Conservation (phyloP, 2,888 invertebrate species). For the Polylopha cassiicola region DNA sequence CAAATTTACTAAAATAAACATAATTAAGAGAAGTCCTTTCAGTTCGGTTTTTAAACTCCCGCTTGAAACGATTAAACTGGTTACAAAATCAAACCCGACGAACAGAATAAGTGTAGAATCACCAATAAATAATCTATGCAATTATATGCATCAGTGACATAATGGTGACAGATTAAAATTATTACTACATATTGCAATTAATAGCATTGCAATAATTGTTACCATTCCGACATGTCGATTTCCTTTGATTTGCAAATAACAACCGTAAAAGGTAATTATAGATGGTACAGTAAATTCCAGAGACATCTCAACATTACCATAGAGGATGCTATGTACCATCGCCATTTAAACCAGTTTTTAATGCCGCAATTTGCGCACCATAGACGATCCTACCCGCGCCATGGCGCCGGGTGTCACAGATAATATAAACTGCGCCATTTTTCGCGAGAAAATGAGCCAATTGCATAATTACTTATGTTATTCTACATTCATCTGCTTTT, state of each 20-base stretch:
- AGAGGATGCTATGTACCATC: slow-evolving; percentile 2
- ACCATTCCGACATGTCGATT: slow-evolving; percentile 9
- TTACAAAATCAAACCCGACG: no score
- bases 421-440: slow-evolving; percentile 25
- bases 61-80: no score
- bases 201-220: slow-evolving; percentile 6
- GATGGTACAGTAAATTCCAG: slow-evolving; percentile 1
- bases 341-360: slow-evolving; percentile 10
- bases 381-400: slow-evolving; percentile 27
- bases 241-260: slow-evolving; percentile 4
- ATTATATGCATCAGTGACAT: slow-evolving; percentile 5
- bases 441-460: slow-evolving; percentile 23
- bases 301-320: slow-evolving; percentile 10
- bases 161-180: slow-evolving; percentile 7
- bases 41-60: no score
- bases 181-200: slow-evolving; percentile 1
- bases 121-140: not conserved
- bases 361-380: slow-evolving; percentile 5
- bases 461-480: slow-evolving; percentile 22
- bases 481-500: no score
- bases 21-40: no score
- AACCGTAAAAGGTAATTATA: slow-evolving; percentile 5
- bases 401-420: not conserved
- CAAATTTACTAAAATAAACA: no score
- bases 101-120: no score